These are phyloP conservation scores for Xestobium rufovillosum DNA, from an alignment of 2,888 invertebrate species.

Conservation along the genomic window DNA sequence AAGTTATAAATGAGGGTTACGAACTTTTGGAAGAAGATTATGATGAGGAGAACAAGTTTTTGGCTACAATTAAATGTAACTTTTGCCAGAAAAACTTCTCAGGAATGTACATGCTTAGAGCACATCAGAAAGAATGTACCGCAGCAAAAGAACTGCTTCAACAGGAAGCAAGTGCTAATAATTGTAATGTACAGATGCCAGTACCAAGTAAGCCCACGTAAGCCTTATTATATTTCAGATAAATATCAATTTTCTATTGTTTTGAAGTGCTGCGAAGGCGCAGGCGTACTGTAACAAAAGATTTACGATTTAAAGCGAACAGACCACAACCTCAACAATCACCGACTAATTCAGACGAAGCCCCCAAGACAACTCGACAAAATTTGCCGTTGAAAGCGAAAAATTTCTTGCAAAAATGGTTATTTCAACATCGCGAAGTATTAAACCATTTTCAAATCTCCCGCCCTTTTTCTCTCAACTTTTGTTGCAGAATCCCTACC, in stretches of 20 bases:
- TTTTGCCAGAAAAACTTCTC: background rate
- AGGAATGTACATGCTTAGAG: background rate
- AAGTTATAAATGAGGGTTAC: background rate
- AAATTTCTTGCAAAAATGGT: conserved; percentile 32
- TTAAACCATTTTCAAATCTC: background rate
- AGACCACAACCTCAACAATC: too few relatives aligned
- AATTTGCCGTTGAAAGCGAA: conserved; percentile 32
- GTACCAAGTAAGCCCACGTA: too few relatives aligned
- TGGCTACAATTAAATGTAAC: background rate
- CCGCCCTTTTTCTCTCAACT: conserved; percentile 3
- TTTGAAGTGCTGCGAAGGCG: too few relatives aligned
- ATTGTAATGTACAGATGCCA: too few relatives aligned
- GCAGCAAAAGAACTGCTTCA: too few relatives aligned
- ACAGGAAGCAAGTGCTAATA: too few relatives aligned
- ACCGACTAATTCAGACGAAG: too few relatives aligned
- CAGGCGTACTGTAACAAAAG: too few relatives aligned
- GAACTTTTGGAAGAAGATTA: background rate
- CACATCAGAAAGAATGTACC: background rate
- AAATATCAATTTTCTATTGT: too few relatives aligned
- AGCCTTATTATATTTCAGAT: too few relatives aligned
- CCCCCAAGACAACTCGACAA: too few relatives aligned
- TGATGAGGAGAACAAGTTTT: background rate
- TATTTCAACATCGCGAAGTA: conserved; percentile 32
- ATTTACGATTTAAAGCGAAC: too few relatives aligned
- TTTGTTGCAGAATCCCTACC: conserved; percentile 77